These are phyloP conservation scores for Mimachlamys varia DNA, from an alignment of 2,888 invertebrate species.

Conservation along the genomic window DNA sequence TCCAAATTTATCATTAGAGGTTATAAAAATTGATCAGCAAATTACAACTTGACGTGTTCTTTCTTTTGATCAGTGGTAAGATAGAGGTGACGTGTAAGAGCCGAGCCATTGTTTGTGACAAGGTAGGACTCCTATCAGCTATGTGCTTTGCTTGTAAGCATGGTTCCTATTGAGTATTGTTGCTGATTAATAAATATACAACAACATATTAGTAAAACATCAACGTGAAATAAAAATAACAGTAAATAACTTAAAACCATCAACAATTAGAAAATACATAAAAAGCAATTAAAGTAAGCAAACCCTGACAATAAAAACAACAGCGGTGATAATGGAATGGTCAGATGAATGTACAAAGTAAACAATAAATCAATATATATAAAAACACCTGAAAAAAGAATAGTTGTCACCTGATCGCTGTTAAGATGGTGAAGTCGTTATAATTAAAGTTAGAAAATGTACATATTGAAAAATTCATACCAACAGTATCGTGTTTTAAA, in stretches of 20 bases:
- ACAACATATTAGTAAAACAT: neutral
- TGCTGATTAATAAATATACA: neutral
- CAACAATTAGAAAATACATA: neutral
- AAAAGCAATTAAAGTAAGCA: neutral
- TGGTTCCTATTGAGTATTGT: neutral
- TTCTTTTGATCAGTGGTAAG: neutral
- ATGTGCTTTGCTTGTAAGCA: neutral
- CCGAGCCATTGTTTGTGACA: neutral
- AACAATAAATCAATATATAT: neutral
- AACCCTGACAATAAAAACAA: neutral
- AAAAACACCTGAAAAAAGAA: neutral
- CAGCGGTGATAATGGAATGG: neutral
- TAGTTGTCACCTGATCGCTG: neutral
- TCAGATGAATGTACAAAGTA: too few relatives aligned
- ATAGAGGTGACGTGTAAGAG: neutral
- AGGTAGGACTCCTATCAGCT: neutral
- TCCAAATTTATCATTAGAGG: too few relatives aligned
- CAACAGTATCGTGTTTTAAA: too few relatives aligned
- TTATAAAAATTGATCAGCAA: too few relatives aligned
- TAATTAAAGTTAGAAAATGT: too few relatives aligned
- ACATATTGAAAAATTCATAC: too few relatives aligned
- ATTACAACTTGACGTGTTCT: too few relatives aligned
- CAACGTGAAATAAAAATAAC: neutral
- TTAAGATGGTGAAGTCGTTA: neutral
- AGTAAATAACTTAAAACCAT: neutral